These are phyloP conservation scores for Eupithecia insigniata DNA, from an alignment of 2,888 invertebrate genomes.

Conservation along the genomic window DNA sequence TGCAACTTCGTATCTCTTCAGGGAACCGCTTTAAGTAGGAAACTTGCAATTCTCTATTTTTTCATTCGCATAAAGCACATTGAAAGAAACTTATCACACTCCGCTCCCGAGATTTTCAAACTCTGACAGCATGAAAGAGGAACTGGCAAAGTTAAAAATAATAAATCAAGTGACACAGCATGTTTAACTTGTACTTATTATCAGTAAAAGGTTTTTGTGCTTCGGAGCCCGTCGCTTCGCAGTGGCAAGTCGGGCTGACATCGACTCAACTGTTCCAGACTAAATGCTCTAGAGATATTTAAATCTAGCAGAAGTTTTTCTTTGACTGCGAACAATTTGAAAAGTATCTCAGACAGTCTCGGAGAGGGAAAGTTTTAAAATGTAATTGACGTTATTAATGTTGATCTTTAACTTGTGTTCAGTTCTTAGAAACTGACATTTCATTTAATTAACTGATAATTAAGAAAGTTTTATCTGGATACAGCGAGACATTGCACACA, in stretches of 20 bases:
- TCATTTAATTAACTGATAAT: constrained; percentile 24
- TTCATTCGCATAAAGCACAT: constrained; percentile 29
- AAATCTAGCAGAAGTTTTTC: constrained; percentile 67
- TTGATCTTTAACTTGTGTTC: constrained; percentile 40
- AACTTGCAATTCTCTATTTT: constrained; percentile 15
- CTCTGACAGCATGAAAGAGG: constrained; percentile 34
- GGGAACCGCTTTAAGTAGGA: constrained; percentile 2
- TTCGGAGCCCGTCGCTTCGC: constrained; percentile 39
- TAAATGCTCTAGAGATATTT: constrained; percentile 73
- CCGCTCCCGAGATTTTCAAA: constrained; percentile 30
- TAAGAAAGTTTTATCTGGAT: constrained; percentile 7
- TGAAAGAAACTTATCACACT: constrained; percentile 35
- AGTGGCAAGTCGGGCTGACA: constrained; percentile 54
- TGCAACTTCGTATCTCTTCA: too few species aligned
- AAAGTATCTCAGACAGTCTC: constrained; percentile 50
- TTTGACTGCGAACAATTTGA: constrained; percentile 60
- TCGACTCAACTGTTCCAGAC: constrained; percentile 53
- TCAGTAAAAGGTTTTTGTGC: constrained; percentile 49
- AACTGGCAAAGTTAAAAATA: constrained; percentile 39
- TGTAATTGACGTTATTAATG: constrained; percentile 62
- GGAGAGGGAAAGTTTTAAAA: constrained; percentile 56
- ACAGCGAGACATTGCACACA: background rate
- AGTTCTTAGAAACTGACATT: constrained; percentile 38
- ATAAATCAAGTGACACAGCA: constrained; percentile 47
- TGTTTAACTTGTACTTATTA: constrained; percentile 45